A percentile compares a stretch with the other conserved stretches of the same genome.
Evolutionary conservation across 2,888 invertebrate genomes (phyloP).

Genomic region (Euclidia mi): DNA sequence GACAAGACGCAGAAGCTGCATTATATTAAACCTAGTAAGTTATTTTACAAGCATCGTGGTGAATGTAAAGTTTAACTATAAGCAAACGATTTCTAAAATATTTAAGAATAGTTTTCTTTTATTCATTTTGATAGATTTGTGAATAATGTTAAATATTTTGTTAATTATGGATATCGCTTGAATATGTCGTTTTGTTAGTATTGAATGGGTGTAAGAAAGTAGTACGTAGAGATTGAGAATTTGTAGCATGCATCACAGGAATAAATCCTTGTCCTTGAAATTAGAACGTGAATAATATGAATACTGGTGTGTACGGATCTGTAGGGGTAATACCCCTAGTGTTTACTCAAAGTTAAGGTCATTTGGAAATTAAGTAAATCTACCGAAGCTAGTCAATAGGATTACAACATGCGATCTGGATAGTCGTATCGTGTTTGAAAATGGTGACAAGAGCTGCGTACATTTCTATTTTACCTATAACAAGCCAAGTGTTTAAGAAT

Average conservation of each 20-base stretch:
- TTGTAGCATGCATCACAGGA: slow-evolving; percentile 16
- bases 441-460: slow-evolving; percentile 58
- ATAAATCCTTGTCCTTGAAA: not conserved
- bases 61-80: slow-evolving; percentile 33
- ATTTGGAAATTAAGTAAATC: slow-evolving; percentile 17
- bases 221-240: not conserved
- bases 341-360: not conserved
- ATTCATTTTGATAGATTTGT: not conserved
- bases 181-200: slow-evolving; percentile 7
- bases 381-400: slow-evolving; percentile 43
- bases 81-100: slow-evolving; percentile 35
- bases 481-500: not conserved
- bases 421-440: slow-evolving; percentile 58
- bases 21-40: slow-evolving; percentile 22
- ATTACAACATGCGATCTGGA: slow-evolving; percentile 58
- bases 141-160: not conserved
- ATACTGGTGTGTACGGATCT: not conserved
- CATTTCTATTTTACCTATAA: slow-evolving; percentile 31
- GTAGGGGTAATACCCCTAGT: slow-evolving; percentile 9
- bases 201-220: slow-evolving; percentile 5
- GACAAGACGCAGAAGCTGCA: slow-evolving; percentile 48
- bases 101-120: not conserved
- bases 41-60: slow-evolving; percentile 41
- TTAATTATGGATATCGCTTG: not conserved
- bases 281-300: not conserved